Conservation (phyloP, 2,797 vertebrate species). For the Danio tinwini region DNA sequence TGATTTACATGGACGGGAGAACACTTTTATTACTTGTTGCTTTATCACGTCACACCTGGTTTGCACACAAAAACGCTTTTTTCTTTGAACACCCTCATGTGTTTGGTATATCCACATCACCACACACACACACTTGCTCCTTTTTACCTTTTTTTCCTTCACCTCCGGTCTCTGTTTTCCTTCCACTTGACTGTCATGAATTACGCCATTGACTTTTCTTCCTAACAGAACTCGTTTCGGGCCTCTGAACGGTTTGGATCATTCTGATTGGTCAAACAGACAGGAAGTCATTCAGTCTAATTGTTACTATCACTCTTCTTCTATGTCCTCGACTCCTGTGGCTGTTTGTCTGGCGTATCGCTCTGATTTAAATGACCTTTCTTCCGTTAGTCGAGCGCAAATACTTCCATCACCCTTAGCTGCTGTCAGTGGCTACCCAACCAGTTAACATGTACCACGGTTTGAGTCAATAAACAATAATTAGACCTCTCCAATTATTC, state of each 20-base stretch:
- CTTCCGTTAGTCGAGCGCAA: conserved; percentile 16
- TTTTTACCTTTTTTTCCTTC: neutral
- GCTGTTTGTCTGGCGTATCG: neutral
- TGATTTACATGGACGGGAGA: neutral
- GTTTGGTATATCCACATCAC: neutral
- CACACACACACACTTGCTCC: neutral
- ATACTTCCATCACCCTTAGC: neutral
- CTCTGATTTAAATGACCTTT: conserved; percentile 23
- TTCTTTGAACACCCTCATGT: neutral
- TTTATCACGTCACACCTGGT: conserved; percentile 7
- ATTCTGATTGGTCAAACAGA: conserved; percentile 37
- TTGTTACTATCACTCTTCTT: conserved; percentile 37
- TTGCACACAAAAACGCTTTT: neutral
- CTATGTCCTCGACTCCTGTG: conserved; percentile 6
- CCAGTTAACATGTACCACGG: conserved; percentile 2
- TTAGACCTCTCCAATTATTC: conserved; percentile 24
- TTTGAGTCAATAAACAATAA: conserved; percentile 34
- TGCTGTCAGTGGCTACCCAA: neutral
- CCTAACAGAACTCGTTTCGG: neutral
- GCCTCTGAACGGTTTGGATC: conserved; percentile 5
- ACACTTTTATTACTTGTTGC: neutral
- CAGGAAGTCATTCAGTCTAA: conserved; percentile 51
- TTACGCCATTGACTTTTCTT: neutral
- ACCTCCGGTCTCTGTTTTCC: neutral
- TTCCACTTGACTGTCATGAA: conserved; percentile 20